Evolutionary conservation across 2,113 vertebrate genomes (phyloP), one percentile per base, ranked within the genome.

Genomic region (Speoplatyrhinus poulsoni): DNA sequence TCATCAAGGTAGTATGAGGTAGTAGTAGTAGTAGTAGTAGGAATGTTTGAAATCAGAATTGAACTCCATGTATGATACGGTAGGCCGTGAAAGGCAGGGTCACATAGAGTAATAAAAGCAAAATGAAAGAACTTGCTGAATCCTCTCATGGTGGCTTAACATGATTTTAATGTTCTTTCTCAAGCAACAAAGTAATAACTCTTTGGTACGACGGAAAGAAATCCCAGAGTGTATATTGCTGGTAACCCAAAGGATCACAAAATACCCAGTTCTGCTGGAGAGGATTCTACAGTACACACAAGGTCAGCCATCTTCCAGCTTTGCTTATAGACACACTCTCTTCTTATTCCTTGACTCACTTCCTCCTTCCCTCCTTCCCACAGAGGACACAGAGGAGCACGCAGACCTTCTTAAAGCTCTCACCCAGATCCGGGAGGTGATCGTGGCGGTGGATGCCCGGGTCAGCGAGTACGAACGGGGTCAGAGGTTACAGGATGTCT

Each of bases 141-240:
- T 12, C 13, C 15, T 52, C 33, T 19, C 9, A 17, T 56, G 3
- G 1, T 12, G 59, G 11, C 6, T 11, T 4, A 9, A 12, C 4
- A 8, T 79, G 60, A 75, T 53, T 0, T 59, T 70, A 0, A n/a
- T 53, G 3, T 58, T 61, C 0, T 63, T 49, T 84, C 67, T 87
- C 64, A 80, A 99, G 97, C 93, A 98, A 90, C 95, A 94, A 84
- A 98, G 93, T 65, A 96, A 88, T 68, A 98, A 98, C 81, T 94
- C 93, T 9, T 78, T 96, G 90, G 95, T 95, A 33, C 93, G 94
- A n/a, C 94, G 97, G 70, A 90, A 94, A 80, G 97, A 96, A 72
- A 95, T 99, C 86, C 97, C 97, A 46, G 97, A 96, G 52, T 99
- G 97, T 88, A 98, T 98, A 84, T 89, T 99, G 72, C 85, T 99